Percentiles rank a stretch among this genome's conserved stretches.
Evolutionary conservation across 2,797 vertebrate genomes (phyloP).

Genomic region (Coluber constrictor): DNA sequence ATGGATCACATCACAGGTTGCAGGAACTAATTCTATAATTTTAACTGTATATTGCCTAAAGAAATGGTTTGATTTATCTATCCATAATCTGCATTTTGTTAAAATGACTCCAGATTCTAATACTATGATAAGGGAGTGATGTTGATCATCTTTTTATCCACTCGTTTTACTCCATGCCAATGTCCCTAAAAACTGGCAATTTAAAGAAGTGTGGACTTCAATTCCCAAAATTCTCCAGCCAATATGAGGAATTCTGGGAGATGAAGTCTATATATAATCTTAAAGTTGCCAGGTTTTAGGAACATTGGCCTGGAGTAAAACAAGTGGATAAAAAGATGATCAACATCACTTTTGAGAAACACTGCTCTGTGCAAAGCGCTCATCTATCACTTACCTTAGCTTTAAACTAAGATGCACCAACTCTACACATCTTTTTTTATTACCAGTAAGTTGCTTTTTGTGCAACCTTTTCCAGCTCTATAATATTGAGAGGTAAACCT

Average conservation of each 20-base stretch:
- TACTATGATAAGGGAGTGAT: not conserved
- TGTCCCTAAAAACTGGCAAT: not conserved
- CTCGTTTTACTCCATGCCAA: not conserved
- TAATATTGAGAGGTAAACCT: not conserved
- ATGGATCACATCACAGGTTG: not conserved
- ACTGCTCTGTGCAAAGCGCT: not conserved
- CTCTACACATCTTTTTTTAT: not conserved
- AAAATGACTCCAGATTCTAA: not conserved
- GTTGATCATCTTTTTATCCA: not conserved
- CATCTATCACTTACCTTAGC: not conserved
- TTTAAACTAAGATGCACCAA: not conserved
- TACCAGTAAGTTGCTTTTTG: not conserved
- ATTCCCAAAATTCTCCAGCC: not conserved
- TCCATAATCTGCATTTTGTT: not conserved
- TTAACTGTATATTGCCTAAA: not conserved
- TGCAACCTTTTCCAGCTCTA: not conserved
- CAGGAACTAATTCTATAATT: not conserved
- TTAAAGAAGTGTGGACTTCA: not conserved
- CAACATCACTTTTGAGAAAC: too few species aligned
- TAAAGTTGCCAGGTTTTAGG: not conserved
- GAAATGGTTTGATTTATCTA: not conserved
- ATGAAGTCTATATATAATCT: not conserved
- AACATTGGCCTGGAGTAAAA: too few species aligned
- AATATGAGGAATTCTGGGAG: not conserved
- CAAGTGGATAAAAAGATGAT: too few species aligned